These are phyloP conservation scores for Psylliodes chrysocephalus DNA, from an alignment of 2,888 invertebrate species.

Conservation along the genomic window DNA sequence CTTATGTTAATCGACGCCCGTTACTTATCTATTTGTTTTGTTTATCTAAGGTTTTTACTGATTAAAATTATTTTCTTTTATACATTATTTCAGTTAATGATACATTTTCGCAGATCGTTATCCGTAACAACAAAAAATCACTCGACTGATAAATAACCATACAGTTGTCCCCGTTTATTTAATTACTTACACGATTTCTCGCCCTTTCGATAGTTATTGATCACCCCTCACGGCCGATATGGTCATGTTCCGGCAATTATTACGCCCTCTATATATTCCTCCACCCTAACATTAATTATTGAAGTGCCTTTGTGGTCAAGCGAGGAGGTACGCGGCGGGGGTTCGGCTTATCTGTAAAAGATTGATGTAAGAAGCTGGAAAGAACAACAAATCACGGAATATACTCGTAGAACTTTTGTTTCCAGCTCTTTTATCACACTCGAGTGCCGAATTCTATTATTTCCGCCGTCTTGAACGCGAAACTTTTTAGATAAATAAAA, in stretches of 20 bases:
- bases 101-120: too few species aligned
- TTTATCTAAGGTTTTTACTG: too few species aligned
- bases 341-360: conserved; percentile 32
- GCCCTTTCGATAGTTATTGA: neutral
- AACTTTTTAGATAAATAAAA: conserved; percentile 40
- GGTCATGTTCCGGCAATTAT: conserved; percentile 7
- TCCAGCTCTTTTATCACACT: conserved; percentile 33
- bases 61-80: too few species aligned
- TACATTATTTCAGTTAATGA: too few species aligned
- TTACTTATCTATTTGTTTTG: too few species aligned
- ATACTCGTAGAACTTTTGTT: conserved; percentile 33
- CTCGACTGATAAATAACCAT: too few species aligned
- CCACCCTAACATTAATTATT: conserved; percentile 8
- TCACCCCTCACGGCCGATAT: neutral
- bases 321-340: conserved; percentile 9
- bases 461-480: conserved; percentile 34
- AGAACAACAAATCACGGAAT: conserved; percentile 38
- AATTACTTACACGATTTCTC: neutral
- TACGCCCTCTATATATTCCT: conserved; percentile 2
- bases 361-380: conserved; percentile 36
- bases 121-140: too few species aligned
- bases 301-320: conserved; percentile 21
- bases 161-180: neutral
- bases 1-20: too few species aligned
- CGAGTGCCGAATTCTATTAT: conserved; percentile 37